A percentile compares a stretch with the other conserved stretches of the same genome.
Evolutionary conservation across 2,113 vertebrate species (phyloP).

Genomic region (Spheniscus mendiculus): DNA sequence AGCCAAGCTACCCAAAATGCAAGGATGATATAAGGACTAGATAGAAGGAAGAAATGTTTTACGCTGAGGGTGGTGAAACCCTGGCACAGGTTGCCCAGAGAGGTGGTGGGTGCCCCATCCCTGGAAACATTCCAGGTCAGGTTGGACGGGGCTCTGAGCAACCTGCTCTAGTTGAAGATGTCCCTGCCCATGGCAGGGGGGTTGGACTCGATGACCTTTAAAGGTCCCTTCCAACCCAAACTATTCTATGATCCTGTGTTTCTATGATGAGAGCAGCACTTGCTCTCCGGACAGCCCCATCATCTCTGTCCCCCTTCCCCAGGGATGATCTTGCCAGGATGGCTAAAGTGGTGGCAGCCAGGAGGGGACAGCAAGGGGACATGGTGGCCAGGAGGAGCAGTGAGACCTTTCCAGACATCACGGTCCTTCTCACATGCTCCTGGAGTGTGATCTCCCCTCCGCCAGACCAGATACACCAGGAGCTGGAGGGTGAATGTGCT

Average conservation of each 20-base stretch:
- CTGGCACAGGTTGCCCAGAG: not conserved
- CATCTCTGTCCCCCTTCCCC: not conserved
- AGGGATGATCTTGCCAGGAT: not conserved
- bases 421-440: not conserved
- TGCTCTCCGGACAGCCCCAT: rapidly evolving
- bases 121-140: not conserved
- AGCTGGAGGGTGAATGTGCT: rapidly evolving
- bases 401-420: not conserved
- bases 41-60: not conserved
- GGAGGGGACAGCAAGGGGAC: not conserved
- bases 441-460: not conserved
- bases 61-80: rapidly evolving
- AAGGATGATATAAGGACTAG: not conserved
- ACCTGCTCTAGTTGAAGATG: not conserved
- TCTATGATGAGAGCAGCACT: not conserved
- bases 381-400: not conserved
- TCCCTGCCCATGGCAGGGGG: not conserved
- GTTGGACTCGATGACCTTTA: not conserved
- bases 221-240: not conserved
- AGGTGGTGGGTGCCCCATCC: not conserved
- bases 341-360: not conserved
- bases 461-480: not conserved
- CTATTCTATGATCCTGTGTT: not conserved
- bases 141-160: not conserved
- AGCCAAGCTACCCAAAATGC: not conserved